These are phyloP conservation scores for Phaetusa simplex DNA, from an alignment of 2,113 vertebrate genomes.

Conservation along the genomic window DNA sequence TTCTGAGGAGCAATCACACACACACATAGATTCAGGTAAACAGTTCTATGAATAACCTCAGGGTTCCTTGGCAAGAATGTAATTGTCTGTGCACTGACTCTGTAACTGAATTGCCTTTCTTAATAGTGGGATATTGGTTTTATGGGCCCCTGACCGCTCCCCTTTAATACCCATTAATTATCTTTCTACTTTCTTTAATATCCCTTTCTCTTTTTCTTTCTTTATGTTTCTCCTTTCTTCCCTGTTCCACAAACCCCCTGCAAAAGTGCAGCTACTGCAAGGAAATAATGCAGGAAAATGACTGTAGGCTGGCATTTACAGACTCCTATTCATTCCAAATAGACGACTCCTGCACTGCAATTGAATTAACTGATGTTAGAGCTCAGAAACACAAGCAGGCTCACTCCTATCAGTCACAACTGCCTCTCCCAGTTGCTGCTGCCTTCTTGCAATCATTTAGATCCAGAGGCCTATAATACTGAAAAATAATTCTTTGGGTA, in stretches of 20 bases:
- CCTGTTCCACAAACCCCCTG: background rate
- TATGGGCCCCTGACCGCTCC: background rate
- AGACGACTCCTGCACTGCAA: background rate
- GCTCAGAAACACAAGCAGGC: background rate
- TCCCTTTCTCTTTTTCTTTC: background rate
- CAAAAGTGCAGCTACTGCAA: background rate
- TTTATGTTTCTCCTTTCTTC: background rate
- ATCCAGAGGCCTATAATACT: background rate
- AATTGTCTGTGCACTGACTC: slow-evolving; percentile 28
- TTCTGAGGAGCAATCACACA: background rate
- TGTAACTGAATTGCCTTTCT: slow-evolving; percentile 38
- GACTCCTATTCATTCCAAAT: background rate
- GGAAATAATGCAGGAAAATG: background rate
- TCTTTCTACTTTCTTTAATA: background rate
- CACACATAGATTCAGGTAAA: background rate
- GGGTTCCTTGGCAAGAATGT: slow-evolving; percentile 7
- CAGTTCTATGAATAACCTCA: slow-evolving; percentile 9
- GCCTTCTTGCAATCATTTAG: background rate
- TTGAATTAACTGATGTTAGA: background rate
- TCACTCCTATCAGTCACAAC: background rate
- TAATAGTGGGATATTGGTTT: slow-evolving; percentile 28
- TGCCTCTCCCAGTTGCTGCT: background rate
- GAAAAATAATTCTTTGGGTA: background rate
- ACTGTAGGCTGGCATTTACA: background rate
- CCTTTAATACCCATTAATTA: slow-evolving; percentile 23